Evolutionary conservation across 2,113 vertebrate species (phyloP).

Genomic region (Hippocampus abdominalis): DNA sequence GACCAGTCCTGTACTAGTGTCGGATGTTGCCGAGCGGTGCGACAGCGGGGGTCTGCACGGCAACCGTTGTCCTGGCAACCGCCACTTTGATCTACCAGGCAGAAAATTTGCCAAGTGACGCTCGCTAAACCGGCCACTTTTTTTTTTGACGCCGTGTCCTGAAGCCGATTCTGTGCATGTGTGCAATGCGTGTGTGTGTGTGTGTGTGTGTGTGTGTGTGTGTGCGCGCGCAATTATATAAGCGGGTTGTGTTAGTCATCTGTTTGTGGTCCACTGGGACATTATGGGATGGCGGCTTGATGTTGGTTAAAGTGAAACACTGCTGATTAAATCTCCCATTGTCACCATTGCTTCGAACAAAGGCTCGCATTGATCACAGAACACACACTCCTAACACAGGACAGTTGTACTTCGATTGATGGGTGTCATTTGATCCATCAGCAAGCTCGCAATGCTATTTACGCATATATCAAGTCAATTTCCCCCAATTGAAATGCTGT

Average conservation of each 20-base stretch:
- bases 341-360: neutral
- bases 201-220: neutral
- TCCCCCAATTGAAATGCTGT: neutral
- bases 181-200: neutral
- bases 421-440: neutral
- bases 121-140: neutral
- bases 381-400: neutral
- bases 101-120: conserved; percentile 64
- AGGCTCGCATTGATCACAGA: neutral
- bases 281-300: conserved; percentile 6
- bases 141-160: neutral
- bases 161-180: neutral
- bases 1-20: neutral
- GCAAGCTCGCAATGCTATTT: neutral
- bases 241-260: conserved; percentile 10
- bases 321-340: neutral
- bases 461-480: neutral
- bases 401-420: neutral
- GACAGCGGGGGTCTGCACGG: conserved; percentile 19
- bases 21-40: conserved; percentile 9
- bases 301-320: neutral
- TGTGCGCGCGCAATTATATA: neutral
- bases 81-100: conserved; percentile 57
- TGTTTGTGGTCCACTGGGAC: conserved; percentile 2
- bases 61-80: conserved; percentile 55